Percentiles rank a stretch among this genome's conserved stretches.
Evolutionary conservation across 2,888 invertebrate species (phyloP).

Genomic region (Bombylius major): DNA sequence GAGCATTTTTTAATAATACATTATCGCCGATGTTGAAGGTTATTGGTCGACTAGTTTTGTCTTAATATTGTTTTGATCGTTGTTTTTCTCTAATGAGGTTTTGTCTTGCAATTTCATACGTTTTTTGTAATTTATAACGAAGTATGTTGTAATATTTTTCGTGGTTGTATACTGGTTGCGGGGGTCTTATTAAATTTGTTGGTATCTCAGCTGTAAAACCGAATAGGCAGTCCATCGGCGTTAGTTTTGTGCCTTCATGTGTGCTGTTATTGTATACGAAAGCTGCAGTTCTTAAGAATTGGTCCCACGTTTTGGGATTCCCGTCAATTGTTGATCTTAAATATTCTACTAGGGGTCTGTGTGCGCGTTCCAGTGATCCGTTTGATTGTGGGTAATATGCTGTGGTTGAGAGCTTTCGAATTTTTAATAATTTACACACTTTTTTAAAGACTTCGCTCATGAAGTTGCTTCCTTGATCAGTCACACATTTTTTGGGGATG

Average conservation of each 20-base stretch:
- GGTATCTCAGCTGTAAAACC: slow-evolving; percentile 1
- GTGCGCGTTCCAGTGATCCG: slow-evolving; percentile 6
- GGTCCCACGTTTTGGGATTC: slow-evolving; percentile 9
- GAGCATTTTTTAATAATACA: neutral
- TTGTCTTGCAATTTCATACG: neutral
- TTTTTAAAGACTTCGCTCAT: neutral
- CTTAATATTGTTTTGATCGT: neutral
- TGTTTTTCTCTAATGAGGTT: neutral
- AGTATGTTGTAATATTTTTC: neutral
- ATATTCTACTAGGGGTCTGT: slow-evolving; percentile 5
- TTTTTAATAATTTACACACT: neutral
- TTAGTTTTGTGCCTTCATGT: slow-evolving; percentile 3
- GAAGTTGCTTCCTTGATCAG: slow-evolving; percentile 5
- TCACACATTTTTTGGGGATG: slow-evolving; percentile 4
- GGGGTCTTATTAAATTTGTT: neutral
- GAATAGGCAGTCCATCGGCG: neutral
- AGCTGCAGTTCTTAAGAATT: slow-evolving; percentile 5
- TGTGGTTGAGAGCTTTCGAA: neutral
- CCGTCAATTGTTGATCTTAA: slow-evolving; percentile 2
- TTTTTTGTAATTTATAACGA: neutral
- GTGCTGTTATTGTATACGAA: slow-evolving; percentile 6
- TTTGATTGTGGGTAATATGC: slow-evolving; percentile 1
- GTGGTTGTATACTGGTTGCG: neutral
- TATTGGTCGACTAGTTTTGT: neutral
- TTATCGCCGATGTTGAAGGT: too few relatives aligned